These are phyloP conservation scores for Schizaphis graminum DNA, from an alignment of 2,888 invertebrate genomes.

Conservation along the genomic window DNA sequence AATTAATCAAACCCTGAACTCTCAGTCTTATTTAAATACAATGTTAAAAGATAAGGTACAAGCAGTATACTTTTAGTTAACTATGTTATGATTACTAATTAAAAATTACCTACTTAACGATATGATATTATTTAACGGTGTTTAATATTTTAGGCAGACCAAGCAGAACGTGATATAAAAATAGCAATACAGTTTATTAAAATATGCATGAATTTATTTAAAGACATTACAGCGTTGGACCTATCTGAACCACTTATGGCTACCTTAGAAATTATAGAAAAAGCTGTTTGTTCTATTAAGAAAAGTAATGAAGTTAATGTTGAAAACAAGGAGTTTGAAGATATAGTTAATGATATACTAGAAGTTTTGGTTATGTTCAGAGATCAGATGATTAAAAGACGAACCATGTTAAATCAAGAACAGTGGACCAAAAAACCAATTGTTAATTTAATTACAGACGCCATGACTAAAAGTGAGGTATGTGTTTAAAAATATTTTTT, in stretches of 20 bases:
- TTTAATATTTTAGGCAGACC: slow-evolving; percentile 45
- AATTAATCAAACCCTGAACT: slow-evolving; percentile 57
- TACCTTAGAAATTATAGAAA: slow-evolving; percentile 43
- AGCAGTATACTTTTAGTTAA: neutral
- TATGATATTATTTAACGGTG: neutral
- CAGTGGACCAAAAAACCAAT: slow-evolving; percentile 47
- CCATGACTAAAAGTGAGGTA: slow-evolving; percentile 30
- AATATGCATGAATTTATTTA: slow-evolving; percentile 30
- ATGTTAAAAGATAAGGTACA: slow-evolving; percentile 57
- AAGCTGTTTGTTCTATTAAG: slow-evolving; percentile 39
- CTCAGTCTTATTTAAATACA: slow-evolving; percentile 60
- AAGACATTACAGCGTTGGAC: slow-evolving; percentile 21
- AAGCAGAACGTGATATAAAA: slow-evolving; percentile 51
- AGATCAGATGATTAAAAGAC: slow-evolving; percentile 52
- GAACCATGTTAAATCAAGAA: slow-evolving; percentile 34
- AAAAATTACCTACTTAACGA: neutral
- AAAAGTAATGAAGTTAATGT: slow-evolving; percentile 35
- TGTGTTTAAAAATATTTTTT: neutral
- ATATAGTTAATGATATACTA: neutral
- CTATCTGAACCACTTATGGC: slow-evolving; percentile 12
- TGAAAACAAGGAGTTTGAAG: slow-evolving; percentile 51
- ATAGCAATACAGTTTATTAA: slow-evolving; percentile 24
- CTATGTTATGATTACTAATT: neutral
- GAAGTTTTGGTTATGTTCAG: slow-evolving; percentile 27
- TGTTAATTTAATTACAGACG: slow-evolving; percentile 46